Evolutionary conservation across 2,797 vertebrate species (phyloP).

Genomic region (Acanthis flammea): DNA sequence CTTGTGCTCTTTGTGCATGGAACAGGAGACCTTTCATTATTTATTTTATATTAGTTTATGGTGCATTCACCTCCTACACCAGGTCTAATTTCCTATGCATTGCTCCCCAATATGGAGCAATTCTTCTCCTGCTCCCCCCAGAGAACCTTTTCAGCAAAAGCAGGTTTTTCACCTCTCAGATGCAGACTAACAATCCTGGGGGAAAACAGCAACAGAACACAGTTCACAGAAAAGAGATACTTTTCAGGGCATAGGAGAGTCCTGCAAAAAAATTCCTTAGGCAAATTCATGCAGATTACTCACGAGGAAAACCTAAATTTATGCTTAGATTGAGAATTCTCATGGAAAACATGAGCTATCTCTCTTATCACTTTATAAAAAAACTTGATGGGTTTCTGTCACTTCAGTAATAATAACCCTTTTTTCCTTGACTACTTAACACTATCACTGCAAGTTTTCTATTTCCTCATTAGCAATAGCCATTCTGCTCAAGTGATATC

Average conservation of each 20-base stretch:
- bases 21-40: background rate
- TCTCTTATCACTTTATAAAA: background rate
- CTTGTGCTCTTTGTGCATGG: background rate
- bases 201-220: background rate
- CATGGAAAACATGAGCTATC: too few relatives aligned
- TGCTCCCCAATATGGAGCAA: fast-evolving
- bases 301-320: background rate
- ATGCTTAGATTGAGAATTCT: background rate
- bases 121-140: background rate
- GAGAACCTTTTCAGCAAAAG: background rate
- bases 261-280: background rate
- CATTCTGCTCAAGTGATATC: background rate
- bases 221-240: background rate
- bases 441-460: background rate
- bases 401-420: background rate
- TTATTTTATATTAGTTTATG: too few relatives aligned
- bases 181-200: background rate
- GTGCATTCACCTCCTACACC: background rate
- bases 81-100: background rate
- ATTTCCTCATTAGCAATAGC: background rate
- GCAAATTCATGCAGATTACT: background rate
- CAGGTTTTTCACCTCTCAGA: background rate
- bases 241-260: background rate
- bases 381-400: fast-evolving
- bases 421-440: background rate